Percentiles rank a stretch among this genome's conserved stretches.
Conservation (phyloP, 2,113 vertebrate species). For the Regulus satrapa region DNA sequence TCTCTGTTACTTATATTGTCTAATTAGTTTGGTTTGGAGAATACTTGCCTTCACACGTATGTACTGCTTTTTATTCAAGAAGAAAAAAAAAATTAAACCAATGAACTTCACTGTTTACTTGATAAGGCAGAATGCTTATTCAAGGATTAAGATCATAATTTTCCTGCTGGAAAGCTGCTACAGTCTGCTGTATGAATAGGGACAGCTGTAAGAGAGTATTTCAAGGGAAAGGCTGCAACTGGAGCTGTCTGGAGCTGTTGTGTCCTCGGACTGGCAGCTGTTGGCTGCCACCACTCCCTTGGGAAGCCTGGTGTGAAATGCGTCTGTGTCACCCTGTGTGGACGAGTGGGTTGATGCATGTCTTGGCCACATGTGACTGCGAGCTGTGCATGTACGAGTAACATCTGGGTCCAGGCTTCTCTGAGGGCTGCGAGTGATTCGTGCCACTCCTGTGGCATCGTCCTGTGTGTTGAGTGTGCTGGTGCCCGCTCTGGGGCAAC, state of each 20-base stretch:
- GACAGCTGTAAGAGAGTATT: background rate
- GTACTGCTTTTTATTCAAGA: background rate
- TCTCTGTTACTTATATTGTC: background rate
- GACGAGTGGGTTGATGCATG: background rate
- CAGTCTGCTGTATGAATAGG: background rate
- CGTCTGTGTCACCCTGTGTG: background rate
- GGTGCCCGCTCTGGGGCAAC: background rate
- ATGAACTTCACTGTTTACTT: background rate
- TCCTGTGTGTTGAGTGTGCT: background rate
- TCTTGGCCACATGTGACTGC: accelerated
- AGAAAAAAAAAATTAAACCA: background rate
- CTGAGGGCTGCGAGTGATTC: accelerated
- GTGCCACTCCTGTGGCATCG: accelerated
- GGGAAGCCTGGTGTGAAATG: background rate
- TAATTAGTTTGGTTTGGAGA: background rate
- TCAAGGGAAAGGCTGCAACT: background rate
- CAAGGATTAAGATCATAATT: background rate
- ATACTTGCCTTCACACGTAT: background rate
- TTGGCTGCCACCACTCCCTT: background rate
- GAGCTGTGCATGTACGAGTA: accelerated
- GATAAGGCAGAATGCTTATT: background rate
- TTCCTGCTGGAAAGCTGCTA: background rate
- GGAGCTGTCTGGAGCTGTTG: background rate
- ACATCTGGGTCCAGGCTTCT: background rate
- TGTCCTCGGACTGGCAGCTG: background rate